Evolutionary conservation across 2,797 vertebrate genomes (phyloP).

Genomic region (Yasuhikotakia modesta): DNA sequence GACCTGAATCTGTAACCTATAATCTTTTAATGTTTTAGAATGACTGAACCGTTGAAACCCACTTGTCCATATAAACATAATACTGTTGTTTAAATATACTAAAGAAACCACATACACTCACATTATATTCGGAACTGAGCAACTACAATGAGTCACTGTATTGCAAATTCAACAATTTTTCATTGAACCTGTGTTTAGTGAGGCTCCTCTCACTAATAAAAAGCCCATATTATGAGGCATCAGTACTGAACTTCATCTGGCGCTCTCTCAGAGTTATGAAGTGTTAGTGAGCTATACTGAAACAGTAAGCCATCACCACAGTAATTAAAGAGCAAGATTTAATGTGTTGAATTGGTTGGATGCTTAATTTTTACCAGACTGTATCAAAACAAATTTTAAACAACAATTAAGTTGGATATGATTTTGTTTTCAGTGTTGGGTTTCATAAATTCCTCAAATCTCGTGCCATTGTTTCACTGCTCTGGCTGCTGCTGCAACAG

Average conservation of each 20-base stretch:
- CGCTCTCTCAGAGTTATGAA: background rate
- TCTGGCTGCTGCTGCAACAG: background rate
- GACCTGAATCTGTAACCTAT: background rate
- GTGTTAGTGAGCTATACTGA: background rate
- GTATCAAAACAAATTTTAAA: slow-evolving; percentile 21
- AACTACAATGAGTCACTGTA: slow-evolving; percentile 1
- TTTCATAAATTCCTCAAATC: slow-evolving; percentile 15
- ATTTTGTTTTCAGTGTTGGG: slow-evolving; percentile 29
- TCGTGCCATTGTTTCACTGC: slow-evolving; percentile 10
- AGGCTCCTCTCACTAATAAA: slow-evolving; percentile 12
- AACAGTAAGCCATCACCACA: slow-evolving; percentile 5
- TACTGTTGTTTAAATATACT: background rate
- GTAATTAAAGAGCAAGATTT: slow-evolving; percentile 30
- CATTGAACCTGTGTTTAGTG: background rate
- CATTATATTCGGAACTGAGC: background rate
- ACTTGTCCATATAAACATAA: background rate
- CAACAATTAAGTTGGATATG: slow-evolving; percentile 28
- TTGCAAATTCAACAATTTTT: slow-evolving; percentile 10
- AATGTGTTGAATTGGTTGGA: background rate
- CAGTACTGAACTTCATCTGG: background rate
- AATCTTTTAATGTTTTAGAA: background rate
- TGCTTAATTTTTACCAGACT: slow-evolving; percentile 29
- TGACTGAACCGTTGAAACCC: background rate
- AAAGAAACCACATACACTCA: background rate
- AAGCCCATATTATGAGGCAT: background rate